Evolutionary conservation across 2,113 vertebrate genomes (phyloP), one percentile per base, ranked within the genome.

Genomic region (human (Homo sapiens)): DNA sequence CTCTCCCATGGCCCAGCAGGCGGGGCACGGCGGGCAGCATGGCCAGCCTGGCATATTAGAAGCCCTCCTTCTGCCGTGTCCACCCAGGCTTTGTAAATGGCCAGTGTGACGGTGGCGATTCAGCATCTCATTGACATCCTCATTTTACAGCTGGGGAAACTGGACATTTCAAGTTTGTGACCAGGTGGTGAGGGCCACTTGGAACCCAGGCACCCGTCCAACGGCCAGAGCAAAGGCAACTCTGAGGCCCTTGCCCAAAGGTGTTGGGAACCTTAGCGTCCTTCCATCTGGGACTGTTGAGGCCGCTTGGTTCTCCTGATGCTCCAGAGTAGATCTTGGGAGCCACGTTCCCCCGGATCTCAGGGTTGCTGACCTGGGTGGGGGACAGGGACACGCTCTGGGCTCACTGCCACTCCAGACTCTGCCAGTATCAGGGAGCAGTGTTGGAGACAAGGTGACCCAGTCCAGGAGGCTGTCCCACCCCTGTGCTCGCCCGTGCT

Each of bases 71-170:
- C 38, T 6, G 3, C 72, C 4, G 0, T 23, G 66, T 25, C 57
- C 80, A 17, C 81, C 57, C 35, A 1, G 61, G 91, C 66, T 45
- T 55, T 40, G n/a, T 40, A 6, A 32, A 38, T 0, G 35, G 59
- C 40, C 50, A 48, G 18, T 66, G 2, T 1, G 3, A 8, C 12
- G 35, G 22, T 23, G 50, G 30, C 93, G 4, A 3, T 12, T 88
- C 89, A 95, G 88, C 40, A 4, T 17, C n/a, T 48, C 90, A 59
- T 89, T 55, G 48, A 93, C 86, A 75, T 72, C 95, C 27, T 85
- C 85, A 66, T 78, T 95, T 96, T 84, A 73, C 66, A 93, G 81
- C 72, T 85, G 64, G 85, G 87, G 84, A 90, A 81, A 73, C 57
- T 55, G 43, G 72, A 40, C 50, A 12, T 68, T 89, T 76, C 35